These are phyloP conservation scores for Entomobrya proxima DNA, from an alignment of 2,888 invertebrate genomes.

Conservation along the genomic window DNA sequence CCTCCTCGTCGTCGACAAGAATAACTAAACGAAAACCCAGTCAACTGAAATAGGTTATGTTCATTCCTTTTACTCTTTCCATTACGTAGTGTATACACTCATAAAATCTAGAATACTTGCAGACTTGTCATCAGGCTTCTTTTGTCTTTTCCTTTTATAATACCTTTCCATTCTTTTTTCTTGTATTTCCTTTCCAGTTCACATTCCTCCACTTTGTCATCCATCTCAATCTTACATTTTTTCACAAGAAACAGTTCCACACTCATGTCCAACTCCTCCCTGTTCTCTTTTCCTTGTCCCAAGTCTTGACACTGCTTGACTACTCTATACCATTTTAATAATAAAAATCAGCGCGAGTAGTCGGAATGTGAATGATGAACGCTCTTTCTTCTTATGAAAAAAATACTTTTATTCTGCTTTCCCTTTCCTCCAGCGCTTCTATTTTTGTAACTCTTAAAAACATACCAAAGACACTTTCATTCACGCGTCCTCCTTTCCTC, in stretches of 20 bases:
- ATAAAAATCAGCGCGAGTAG: slow-evolving; percentile 10
- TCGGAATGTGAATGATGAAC: slow-evolving; percentile 10
- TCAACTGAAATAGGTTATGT: slow-evolving; percentile 41
- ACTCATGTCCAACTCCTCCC: background rate
- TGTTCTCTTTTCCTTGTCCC: too few species aligned
- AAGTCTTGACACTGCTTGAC: too few species aligned
- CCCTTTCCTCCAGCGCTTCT: background rate
- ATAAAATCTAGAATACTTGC: too few species aligned
- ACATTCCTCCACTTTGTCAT: slow-evolving; percentile 11
- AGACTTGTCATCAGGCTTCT: background rate
- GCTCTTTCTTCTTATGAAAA: background rate
- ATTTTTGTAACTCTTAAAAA: background rate
- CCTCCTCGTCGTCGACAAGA: background rate
- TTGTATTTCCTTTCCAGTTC: background rate
- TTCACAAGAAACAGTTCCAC: background rate
- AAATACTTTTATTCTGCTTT: background rate
- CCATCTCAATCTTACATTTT: background rate
- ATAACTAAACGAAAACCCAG: slow-evolving; percentile 13
- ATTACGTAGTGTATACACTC: background rate
- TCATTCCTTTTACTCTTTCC: background rate
- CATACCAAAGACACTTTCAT: background rate
- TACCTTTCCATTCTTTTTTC: background rate
- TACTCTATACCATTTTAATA: slow-evolving; percentile 30
- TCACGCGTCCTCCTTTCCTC: background rate
- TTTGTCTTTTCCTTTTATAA: background rate